Evolutionary conservation across 1,140 invertebrate species (phyloP).

Genomic region (Philaenus spumarius): DNA sequence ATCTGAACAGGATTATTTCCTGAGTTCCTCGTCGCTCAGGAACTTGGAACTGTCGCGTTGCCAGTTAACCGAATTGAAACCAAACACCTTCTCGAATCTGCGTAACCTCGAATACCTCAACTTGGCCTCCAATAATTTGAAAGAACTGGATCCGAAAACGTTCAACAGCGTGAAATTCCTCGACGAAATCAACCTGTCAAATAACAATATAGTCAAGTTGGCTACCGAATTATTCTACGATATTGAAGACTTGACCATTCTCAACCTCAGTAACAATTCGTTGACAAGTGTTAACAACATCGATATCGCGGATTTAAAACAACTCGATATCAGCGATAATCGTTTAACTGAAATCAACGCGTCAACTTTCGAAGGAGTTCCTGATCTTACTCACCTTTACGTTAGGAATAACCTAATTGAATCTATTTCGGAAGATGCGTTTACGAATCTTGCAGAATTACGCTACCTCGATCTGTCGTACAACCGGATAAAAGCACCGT

Average conservation of each 20-base stretch:
- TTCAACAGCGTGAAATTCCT: slow-evolving; percentile 51
- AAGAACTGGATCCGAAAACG: slow-evolving; percentile 49
- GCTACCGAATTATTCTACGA: slow-evolving; percentile 51
- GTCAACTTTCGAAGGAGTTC: slow-evolving; percentile 54
- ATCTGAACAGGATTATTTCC: slow-evolving; percentile 40
- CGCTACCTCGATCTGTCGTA: slow-evolving; percentile 59
- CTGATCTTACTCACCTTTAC: slow-evolving; percentile 51
- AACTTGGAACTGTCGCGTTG: slow-evolving; percentile 60
- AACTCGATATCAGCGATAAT: slow-evolving; percentile 55
- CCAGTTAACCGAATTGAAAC: slow-evolving; percentile 49
- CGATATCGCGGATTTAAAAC: slow-evolving; percentile 47
- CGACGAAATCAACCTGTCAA: slow-evolving; percentile 58
- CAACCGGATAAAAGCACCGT: slow-evolving; percentile 51
- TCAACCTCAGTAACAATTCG: slow-evolving; percentile 51
- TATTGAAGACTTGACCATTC: slow-evolving; percentile 49
- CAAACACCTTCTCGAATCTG: slow-evolving; percentile 52
- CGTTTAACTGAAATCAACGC: slow-evolving; percentile 53
- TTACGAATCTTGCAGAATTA: slow-evolving; percentile 51
- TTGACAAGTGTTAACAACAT: slow-evolving; percentile 45
- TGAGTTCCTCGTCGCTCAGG: slow-evolving; percentile 53
- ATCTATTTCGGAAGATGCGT: slow-evolving; percentile 58
- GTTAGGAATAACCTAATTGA: slow-evolving; percentile 55
- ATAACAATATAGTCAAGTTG: slow-evolving; percentile 51
- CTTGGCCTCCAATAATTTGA: slow-evolving; percentile 53
- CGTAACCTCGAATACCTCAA: slow-evolving; percentile 54